Base-by-base conservation (phyloP, 2,888 invertebrate species). In the Cantharis lateralis region DNA sequence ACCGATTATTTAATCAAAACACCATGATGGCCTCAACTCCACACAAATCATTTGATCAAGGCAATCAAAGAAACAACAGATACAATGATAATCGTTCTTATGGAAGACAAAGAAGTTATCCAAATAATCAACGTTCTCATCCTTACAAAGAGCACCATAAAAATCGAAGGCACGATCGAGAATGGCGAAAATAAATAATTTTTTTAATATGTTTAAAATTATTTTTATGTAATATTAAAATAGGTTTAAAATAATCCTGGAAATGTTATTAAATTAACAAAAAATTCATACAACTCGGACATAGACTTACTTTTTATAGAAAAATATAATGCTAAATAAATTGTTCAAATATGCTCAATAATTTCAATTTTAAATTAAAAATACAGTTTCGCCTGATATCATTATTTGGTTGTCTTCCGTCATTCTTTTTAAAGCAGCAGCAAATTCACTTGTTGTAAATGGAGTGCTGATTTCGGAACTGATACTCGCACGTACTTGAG, bases 361-460 rank as follows among this genome's bases (percentile, higher is more conserved):
- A 1, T 28, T 28, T 28, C 28, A 28, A 20, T 20, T 64, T 90
- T 92, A 96, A 86, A 97, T 95, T 70, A 96, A 90, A 88, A 96
- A 95, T 28, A 97, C 92, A 80, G 95, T 93, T 80, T 93, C 94
- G 85, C 96, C 96, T 0, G 95, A 93, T 83, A 96, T 90, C 98
- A 98, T 98, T 77, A 98, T 92, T 87, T 96, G 96, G 89, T 98
- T 98, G 81, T 95, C 96, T 61, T 94, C 93, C 3, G 94, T 94
- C 97, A 98, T 97, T 78, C 91, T 90, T 11, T 92, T 90, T 11
- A 98, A 89, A 2, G 97, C 98, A 0, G 95, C 93, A 64, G 90
- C 88, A 7, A 98, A 90, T 89, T 98, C 98, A 0, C 88, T 91
- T 1, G 90, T 85, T 0, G 90, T 89, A 86, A 94, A 96, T 0